These are phyloP conservation scores for Macroglossus sobrinus DNA, from an alignment of 2,113 vertebrate species.

Conservation along the genomic window DNA sequence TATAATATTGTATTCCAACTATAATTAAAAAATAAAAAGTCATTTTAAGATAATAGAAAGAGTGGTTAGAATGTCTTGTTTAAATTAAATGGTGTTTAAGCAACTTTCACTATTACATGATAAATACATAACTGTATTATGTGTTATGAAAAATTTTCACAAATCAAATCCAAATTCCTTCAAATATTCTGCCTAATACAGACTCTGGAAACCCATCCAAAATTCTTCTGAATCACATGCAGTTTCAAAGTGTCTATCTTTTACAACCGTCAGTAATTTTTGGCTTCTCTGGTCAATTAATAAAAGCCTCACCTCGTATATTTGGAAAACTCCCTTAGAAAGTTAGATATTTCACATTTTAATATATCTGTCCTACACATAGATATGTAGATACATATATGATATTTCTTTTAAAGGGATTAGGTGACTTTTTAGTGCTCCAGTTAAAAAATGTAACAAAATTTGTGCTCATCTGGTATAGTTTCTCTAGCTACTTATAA, in stretches of 20 bases:
- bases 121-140: conserved; percentile 5
- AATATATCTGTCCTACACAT: background rate
- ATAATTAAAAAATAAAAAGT: no score
- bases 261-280: background rate
- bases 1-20: no score
- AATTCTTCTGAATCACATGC: background rate
- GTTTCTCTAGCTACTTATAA: background rate
- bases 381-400: background rate
- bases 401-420: background rate
- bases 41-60: no score
- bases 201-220: background rate
- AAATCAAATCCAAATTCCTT: conserved; percentile 42
- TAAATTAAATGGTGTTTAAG: background rate
- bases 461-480: background rate
- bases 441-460: conserved; percentile 1
- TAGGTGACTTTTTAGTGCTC: background rate
- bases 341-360: background rate
- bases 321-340: conserved; percentile 14
- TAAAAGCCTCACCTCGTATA: background rate
- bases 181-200: background rate
- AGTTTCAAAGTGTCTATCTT: background rate
- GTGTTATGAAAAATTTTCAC: conserved; percentile 7
- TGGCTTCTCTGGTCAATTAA: background rate
- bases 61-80: background rate
- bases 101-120: background rate